Conservation (phyloP, 1,140 invertebrate species). For the Cyclargus thomasi region DNA sequence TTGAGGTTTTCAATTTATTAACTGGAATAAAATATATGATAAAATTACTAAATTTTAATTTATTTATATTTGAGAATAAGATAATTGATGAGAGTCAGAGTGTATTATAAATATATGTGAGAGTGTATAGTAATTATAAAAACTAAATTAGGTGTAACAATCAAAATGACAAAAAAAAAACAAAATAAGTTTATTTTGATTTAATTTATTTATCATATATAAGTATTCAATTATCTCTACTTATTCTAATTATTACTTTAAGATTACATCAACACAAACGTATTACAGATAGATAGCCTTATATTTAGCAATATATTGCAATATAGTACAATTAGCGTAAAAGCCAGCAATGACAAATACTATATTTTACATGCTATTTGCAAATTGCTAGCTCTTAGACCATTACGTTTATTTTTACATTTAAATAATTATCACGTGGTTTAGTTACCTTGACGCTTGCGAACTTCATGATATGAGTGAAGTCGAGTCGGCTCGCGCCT, state of each 20-base stretch:
- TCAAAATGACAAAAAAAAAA: not conserved
- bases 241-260: constrained; percentile 31
- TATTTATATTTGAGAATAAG: too few relatives aligned
- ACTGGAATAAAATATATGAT: too few relatives aligned
- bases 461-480: not conserved
- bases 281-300: constrained; percentile 48
- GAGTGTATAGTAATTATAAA: too few relatives aligned
- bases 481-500: not conserved
- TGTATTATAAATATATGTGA: too few relatives aligned
- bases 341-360: constrained; percentile 19
- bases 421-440: constrained; percentile 60
- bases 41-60: too few relatives aligned
- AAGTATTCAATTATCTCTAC: constrained; percentile 22
- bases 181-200: constrained; percentile 43
- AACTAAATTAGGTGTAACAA: too few relatives aligned
- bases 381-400: constrained; percentile 14
- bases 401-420: constrained; percentile 40
- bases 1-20: too few relatives aligned
- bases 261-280: constrained; percentile 36
- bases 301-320: constrained; percentile 32
- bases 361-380: not conserved
- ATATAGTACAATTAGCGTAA: constrained; percentile 38
- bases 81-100: too few relatives aligned
- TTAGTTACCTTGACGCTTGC: constrained; percentile 26
- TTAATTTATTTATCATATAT: constrained; percentile 18